Evolutionary conservation across 2,888 invertebrate genomes (phyloP), one percentile per base, ranked within the genome.

Genomic region (Himalopsyche tibetana): DNA sequence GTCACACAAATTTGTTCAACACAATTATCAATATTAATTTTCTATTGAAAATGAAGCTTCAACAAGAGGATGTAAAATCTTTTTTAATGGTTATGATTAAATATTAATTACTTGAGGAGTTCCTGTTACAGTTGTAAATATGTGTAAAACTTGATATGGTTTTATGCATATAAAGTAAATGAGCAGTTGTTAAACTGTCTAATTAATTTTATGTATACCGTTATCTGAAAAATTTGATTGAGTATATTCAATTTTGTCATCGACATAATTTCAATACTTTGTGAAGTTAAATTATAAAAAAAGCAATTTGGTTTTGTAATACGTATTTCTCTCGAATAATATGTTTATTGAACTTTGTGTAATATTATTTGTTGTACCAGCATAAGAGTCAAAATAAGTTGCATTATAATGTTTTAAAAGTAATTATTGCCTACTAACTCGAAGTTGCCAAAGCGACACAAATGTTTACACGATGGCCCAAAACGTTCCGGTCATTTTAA

Each of bases 341-440:
- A 19, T 63, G 19, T 63, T 63, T 63, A 63, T 63, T 63, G 63
- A 63, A 19, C 63, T 63, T 63, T n/a, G n/a, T 63, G 63, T 19
- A 63, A 63, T 63, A 28, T 1, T 15, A 51, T 63, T 63, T 63
- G 63, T 28, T 63, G 28, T 63, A 19, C 19, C 28, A n/a, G 28
- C 19, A 8, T 19, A 19, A 5, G 19, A 63, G 63, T 63, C 63
- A 11, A 63, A 63, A 63, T 63, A 63, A 56, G 63, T 63, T 63
- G 63, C 63, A 19, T 19, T 63, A 63, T 63, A 63, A 63, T 28
- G 19, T 63, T 63, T 63, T 63, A 63, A n/a, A 63, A 63, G 63
- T 19, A 63, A 63, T 63, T 63, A 63, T 63, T 63, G 19, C 63
- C 28, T 63, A 19, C 63, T 63, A 63, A 63, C 19, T 63, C 28